Percentiles rank a stretch among this genome's conserved stretches.
phyloP scores from a whole-genome alignment of 2,113 vertebrate genomes.

The Dromaius novaehollandiae region DNA sequence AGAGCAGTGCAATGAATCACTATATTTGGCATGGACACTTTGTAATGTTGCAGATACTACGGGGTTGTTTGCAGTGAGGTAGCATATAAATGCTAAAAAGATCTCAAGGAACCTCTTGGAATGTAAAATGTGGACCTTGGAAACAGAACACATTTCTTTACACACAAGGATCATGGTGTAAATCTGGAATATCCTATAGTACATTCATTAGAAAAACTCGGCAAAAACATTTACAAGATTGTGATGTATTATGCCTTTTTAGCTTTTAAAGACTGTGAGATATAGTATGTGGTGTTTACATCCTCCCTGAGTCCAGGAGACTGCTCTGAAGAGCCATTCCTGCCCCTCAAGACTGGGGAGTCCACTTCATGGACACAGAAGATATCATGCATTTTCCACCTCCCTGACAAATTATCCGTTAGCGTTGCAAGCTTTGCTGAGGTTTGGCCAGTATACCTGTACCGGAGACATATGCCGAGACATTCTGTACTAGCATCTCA shows the following conservation, averaged over 20 bases:
- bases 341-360: not conserved
- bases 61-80: not conserved
- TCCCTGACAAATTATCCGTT: not conserved
- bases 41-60: not conserved
- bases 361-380: accelerated
- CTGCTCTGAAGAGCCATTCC: not conserved
- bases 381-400: not conserved
- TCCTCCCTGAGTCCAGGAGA: not conserved
- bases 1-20: conserved; percentile 35
- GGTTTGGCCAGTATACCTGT: not conserved
- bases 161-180: not conserved
- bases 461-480: not conserved
- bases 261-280: accelerated
- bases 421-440: not conserved
- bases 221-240: accelerated
- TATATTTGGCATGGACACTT: conserved; percentile 4
- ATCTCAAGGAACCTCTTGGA: not conserved
- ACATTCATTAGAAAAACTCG: not conserved
- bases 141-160: not conserved
- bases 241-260: not conserved
- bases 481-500: accelerated
- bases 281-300: accelerated
- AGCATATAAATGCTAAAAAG: not conserved
- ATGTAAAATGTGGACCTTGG: not conserved
- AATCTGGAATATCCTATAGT: not conserved